phyloP scores from a whole-genome alignment of 2,797 vertebrate genomes.

The Sebastes kiyomatsui region DNA sequence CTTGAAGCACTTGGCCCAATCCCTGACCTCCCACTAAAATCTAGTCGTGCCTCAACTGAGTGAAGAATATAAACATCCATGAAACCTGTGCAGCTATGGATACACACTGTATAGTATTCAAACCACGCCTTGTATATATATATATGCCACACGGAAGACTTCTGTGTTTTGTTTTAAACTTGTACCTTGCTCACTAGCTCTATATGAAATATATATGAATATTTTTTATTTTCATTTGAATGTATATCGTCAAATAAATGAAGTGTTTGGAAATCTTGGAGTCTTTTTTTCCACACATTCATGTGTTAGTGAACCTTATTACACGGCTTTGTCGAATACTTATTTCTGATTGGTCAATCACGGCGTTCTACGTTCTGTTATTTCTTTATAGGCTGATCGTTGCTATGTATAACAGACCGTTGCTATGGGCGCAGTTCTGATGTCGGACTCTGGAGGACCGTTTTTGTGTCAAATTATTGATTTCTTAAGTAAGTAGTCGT shows the following conservation, averaged over 20 bases:
- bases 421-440: too few relatives aligned
- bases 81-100: slow-evolving; percentile 80
- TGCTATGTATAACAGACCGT: too few relatives aligned
- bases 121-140: slow-evolving; percentile 74
- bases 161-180: slow-evolving; percentile 82
- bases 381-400: too few relatives aligned
- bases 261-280: slow-evolving; percentile 76
- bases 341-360: too few relatives aligned
- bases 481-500: too few relatives aligned
- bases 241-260: slow-evolving; percentile 84
- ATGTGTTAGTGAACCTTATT: too few relatives aligned
- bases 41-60: slow-evolving; percentile 74
- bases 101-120: slow-evolving; percentile 85
- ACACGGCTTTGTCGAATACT: too few relatives aligned
- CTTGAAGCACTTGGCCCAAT: slow-evolving; percentile 73
- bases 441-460: too few relatives aligned
- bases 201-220: slow-evolving; percentile 81
- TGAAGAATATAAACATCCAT: slow-evolving; percentile 74
- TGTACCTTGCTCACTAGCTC: slow-evolving; percentile 82
- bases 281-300: background rate
- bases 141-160: slow-evolving; percentile 75
- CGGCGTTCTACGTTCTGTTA: too few relatives aligned
- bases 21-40: slow-evolving; percentile 71
- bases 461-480: too few relatives aligned
- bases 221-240: slow-evolving; percentile 85